Percentiles rank a stretch among this genome's conserved stretches.
Conservation (phyloP, 2,113 vertebrate genomes). For the Brienomyrus brachyistius region DNA sequence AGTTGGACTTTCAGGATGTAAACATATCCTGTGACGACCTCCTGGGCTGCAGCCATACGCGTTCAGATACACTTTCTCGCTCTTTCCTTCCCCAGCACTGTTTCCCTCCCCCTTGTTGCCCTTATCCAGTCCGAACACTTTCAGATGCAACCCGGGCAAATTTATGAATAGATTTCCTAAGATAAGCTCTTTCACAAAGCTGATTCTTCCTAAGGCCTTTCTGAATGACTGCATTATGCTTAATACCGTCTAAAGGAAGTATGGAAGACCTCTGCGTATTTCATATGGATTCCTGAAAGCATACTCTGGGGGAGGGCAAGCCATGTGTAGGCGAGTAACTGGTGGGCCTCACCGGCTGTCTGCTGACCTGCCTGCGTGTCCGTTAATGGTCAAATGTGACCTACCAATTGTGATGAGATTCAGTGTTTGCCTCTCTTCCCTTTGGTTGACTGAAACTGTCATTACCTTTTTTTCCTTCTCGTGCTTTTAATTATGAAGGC, state of each 20-base stretch:
- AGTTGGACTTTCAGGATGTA: background rate
- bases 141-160: background rate
- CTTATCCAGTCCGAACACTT: background rate
- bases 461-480: background rate
- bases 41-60: background rate
- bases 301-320: background rate
- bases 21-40: background rate
- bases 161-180: background rate
- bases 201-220: background rate
- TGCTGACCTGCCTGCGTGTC: background rate
- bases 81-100: background rate
- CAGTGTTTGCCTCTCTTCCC: background rate
- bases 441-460: background rate
- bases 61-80: background rate
- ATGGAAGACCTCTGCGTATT: background rate
- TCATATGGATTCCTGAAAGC: background rate
- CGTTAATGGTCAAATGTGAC: background rate
- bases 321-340: background rate
- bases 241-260: background rate
- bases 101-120: background rate
- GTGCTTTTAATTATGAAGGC: background rate
- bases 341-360: background rate
- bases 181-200: background rate
- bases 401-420: background rate
- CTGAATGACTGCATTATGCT: background rate